Base-by-base conservation (phyloP, 2,888 invertebrate species). In the Hyposoter didymator region DNA sequence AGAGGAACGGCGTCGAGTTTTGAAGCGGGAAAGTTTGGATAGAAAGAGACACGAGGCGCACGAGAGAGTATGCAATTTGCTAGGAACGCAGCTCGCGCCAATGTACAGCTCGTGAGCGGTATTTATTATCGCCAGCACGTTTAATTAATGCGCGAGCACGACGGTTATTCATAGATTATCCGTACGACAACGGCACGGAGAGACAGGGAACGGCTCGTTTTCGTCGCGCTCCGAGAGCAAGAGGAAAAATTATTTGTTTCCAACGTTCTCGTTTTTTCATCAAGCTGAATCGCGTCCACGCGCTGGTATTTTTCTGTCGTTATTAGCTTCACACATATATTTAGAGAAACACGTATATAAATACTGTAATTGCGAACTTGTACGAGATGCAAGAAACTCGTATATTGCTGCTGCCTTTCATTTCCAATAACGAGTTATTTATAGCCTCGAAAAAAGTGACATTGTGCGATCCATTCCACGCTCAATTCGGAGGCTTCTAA, bases 111-210 rank as follows among this genome's bases (percentile, higher is more conserved):
- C 69, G 78, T 70, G 86, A 86, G 78, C 70, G 79, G 84, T 86
- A 86, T 86, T 86, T 86, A 86, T 86, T 86, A 84, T 86, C 86
- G 78, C 64, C 86, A 78, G 78, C 86, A 81, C 84, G 84, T 84
- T 84, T 86, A 86, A 86, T 86, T 86, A 86, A 86, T 86, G 86
- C 86, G 55, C 84, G 80, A 84, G 84, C 86, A 86, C 84, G 86
- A 64, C 47, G 81, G 86, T 78, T 81, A 86, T 86, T 86, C 86
- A 84, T 84, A 86, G 86, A 86, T 86, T 84, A 86, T 86, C 86
- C 81, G 84, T 75, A 55, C 55, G 73, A 81, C 62, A 74, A 70
- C 67, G 67, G 59, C 69, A 70, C 28, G 6, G 43, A 43, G 52
- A 35, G 52, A 55, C 59, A 32, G 78, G 19, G 73, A 52, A 55